Base-by-base conservation (phyloP, 2,888 invertebrate species). In the Julus scanicus region DNA sequence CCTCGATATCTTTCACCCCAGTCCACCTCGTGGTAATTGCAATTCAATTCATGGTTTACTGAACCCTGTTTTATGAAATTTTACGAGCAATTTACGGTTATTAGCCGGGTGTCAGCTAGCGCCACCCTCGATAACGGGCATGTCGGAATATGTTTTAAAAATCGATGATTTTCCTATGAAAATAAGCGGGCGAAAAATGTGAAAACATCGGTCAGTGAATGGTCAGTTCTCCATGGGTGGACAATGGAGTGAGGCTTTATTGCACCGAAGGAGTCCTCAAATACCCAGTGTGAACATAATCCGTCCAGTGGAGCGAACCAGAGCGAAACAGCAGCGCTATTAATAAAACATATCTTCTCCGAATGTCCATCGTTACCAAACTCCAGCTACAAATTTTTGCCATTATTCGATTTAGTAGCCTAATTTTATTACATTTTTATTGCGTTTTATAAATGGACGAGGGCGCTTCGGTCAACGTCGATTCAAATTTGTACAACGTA, bases 271-370 rank as follows among this genome's bases (percentile, higher is more conserved):
- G 80, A 37, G 11, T 29, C 37, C 80, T 17, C 13, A 29, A 37
- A 80, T 80, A 13, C 80, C 80, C 80, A 80, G 80, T 80, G 80
- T 80, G 80, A 80, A 80, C 80, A 80, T 80, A 80, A 80, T 80
- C 37, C 80, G 37, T 80, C 80, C 80, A 80, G 80, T 37, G 37
- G 80, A 71, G 71, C 29, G 71, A 71, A 71, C 71, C 71, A 1
- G 11, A 80, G 80, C 80, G 80, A 80, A 80, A 37, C 37, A 80
- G 80, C 80, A 13, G 2, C 37, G 80, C 37, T 80, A 80, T 80
- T 80, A 80, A 80, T 80, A 80, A 80, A 80, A 80, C 80, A 80
- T 80, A 71, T 71, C 20, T 80, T 37, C 37, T 11, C 37, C 63
- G 20, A 63, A 63, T 63, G 63, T 8, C 20, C 53, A n/a, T 6